Percentiles rank a stretch among this genome's conserved stretches.
Conservation (phyloP, 1,140 invertebrate genomes). For the Dreissena rostriformis region DNA sequence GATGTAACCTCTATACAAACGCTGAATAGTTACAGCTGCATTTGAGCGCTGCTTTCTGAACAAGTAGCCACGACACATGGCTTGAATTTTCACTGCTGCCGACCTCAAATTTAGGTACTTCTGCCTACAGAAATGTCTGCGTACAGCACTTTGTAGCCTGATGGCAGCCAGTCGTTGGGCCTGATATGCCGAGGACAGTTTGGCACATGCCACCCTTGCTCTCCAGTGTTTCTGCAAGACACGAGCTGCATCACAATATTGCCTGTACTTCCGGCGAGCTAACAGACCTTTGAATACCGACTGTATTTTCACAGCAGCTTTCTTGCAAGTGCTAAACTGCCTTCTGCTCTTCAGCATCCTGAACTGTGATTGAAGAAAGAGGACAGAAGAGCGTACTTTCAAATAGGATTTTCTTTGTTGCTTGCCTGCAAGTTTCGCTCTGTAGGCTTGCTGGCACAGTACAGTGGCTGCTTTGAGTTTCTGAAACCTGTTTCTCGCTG, state of each 20-base stretch:
- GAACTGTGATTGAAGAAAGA: slow-evolving; percentile 20
- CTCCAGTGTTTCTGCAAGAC: slow-evolving; percentile 20
- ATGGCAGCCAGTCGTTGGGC: slow-evolving; percentile 48
- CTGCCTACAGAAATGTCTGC: slow-evolving; percentile 20
- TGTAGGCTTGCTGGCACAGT: slow-evolving; percentile 68
- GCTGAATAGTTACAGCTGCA: slow-evolving; percentile 45
- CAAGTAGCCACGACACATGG: slow-evolving; percentile 58
- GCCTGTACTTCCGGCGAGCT: slow-evolving; percentile 11
- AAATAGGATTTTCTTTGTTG: slow-evolving; percentile 3
- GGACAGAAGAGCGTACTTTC: not conserved
- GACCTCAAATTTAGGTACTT: slow-evolving; percentile 56
- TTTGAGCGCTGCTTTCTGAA: not conserved
- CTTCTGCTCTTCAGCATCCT: not conserved
- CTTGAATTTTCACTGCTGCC: slow-evolving; percentile 58
- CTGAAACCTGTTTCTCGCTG: slow-evolving; percentile 50
- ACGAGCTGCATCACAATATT: slow-evolving; percentile 24
- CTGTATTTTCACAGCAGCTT: slow-evolving; percentile 57
- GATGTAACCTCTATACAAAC: slow-evolving; percentile 14
- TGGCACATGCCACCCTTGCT: slow-evolving; percentile 5
- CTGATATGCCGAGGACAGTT: slow-evolving; percentile 16
- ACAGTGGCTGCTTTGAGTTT: slow-evolving; percentile 60
- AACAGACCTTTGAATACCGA: slow-evolving; percentile 24
- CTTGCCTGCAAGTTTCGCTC: slow-evolving; percentile 14
- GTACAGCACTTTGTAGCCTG: slow-evolving; percentile 61
- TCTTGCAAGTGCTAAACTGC: not conserved